These are phyloP conservation scores for Lasaia peninsularis DNA, from an alignment of 1,140 invertebrate genomes.

Conservation along the genomic window DNA sequence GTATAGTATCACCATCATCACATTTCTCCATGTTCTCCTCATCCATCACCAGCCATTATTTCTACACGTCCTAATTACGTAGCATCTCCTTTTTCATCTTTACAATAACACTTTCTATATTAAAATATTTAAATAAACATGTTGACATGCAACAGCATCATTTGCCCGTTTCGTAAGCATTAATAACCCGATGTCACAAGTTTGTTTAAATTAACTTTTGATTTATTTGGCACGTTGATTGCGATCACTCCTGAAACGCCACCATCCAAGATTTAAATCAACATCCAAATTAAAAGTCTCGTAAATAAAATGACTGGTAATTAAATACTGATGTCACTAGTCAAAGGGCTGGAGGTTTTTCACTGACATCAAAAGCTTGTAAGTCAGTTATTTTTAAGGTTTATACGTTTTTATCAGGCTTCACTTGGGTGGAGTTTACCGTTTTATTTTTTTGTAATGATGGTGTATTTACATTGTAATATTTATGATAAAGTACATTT, in stretches of 20 bases:
- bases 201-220: conserved; percentile 28
- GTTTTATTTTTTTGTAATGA: too few relatives aligned
- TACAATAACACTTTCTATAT: neutral
- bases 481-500: too few relatives aligned
- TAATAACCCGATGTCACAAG: neutral
- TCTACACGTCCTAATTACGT: too few relatives aligned
- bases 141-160: neutral
- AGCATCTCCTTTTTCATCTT: too few relatives aligned
- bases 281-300: conserved; percentile 52
- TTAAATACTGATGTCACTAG: conserved; percentile 44
- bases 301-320: conserved; percentile 57
- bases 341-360: conserved; percentile 11
- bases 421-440: too few relatives aligned
- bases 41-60: too few relatives aligned
- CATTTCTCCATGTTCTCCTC: too few relatives aligned
- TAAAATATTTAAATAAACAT: neutral
- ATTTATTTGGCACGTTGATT: conserved; percentile 27
- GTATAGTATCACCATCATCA: too few relatives aligned
- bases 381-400: neutral
- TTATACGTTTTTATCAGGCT: too few relatives aligned
- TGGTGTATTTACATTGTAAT: too few relatives aligned
- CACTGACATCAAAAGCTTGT: conserved; percentile 7
- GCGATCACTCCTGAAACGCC: conserved; percentile 18
- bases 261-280: conserved; percentile 49
- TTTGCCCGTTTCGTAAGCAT: neutral